A percentile compares a stretch with the other conserved stretches of the same genome.
Conservation (phyloP, 2,797 vertebrate genomes). For the Denticeps clupeoides region DNA sequence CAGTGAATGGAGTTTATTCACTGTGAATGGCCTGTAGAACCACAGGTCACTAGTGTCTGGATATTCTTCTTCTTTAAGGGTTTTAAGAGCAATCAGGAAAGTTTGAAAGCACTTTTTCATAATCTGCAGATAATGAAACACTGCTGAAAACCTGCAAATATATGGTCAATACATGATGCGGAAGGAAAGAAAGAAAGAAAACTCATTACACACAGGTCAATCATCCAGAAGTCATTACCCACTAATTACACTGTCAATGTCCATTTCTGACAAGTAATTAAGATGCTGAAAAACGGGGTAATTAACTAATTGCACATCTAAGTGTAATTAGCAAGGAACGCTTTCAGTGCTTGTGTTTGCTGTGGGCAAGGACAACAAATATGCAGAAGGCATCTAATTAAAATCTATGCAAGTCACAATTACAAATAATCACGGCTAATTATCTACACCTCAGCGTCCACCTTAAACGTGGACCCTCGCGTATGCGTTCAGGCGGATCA, state of each 20-base stretch:
- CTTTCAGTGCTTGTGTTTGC: slow-evolving; percentile 12
- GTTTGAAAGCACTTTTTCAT: too few species aligned
- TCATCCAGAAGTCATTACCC: slow-evolving; percentile 19
- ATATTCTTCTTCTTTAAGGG: too few species aligned
- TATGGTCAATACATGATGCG: too few species aligned
- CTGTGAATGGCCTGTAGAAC: too few species aligned
- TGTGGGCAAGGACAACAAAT: background rate
- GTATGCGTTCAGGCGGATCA: too few species aligned
- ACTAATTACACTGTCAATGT: slow-evolving; percentile 11
- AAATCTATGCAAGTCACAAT: background rate
- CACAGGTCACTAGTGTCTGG: too few species aligned
- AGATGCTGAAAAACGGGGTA: slow-evolving; percentile 17
- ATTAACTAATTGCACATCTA: slow-evolving; percentile 19
- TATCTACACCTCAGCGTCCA: background rate
- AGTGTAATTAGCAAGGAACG: slow-evolving; percentile 17
- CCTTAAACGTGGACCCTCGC: background rate
- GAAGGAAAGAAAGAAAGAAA: too few species aligned
- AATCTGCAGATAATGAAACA: too few species aligned
- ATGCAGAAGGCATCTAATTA: slow-evolving; percentile 16
- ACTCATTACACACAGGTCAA: background rate
- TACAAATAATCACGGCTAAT: background rate
- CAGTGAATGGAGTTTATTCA: too few species aligned
- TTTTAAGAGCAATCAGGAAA: too few species aligned
- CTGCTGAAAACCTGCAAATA: too few species aligned
- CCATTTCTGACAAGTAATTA: slow-evolving; percentile 28